A percentile compares a stretch with the other conserved stretches of the same genome.
Evolutionary conservation across 2,797 vertebrate genomes (phyloP).

Genomic region (Steatocranus sp.): DNA sequence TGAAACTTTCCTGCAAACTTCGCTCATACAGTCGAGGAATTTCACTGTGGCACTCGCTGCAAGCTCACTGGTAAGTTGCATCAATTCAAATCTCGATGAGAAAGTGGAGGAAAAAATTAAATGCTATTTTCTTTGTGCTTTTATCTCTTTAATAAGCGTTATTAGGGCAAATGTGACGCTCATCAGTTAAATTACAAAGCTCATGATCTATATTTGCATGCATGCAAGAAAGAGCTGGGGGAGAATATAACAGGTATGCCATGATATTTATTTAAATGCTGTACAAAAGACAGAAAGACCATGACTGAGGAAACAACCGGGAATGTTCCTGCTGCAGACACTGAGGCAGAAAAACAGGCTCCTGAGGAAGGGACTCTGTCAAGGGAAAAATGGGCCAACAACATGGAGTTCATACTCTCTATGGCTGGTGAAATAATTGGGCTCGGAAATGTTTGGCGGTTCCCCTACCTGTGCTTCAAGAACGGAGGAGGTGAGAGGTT

Average conservation of each 20-base stretch:
- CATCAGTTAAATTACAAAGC: not conserved
- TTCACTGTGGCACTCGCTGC: not conserved
- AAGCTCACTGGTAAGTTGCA: conserved; percentile 25
- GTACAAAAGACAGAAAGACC: not conserved
- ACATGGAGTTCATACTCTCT: conserved; percentile 85
- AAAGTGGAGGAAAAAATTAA: not conserved
- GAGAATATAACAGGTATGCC: not conserved
- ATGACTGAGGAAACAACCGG: conserved; percentile 51
- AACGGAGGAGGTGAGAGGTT: conserved; percentile 82
- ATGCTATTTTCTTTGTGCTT: not conserved
- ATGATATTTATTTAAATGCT: not conserved
- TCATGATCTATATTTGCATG: not conserved
- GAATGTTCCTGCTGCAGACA: not conserved
- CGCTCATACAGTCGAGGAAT: not conserved
- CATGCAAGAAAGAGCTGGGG: not conserved
- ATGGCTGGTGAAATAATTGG: conserved; percentile 91
- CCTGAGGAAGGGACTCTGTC: conserved; percentile 36
- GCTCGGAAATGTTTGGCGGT: conserved; percentile 86
- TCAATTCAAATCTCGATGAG: not conserved
- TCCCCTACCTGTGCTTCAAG: conserved; percentile 90
- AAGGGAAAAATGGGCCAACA: conserved; percentile 87
- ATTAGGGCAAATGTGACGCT: not conserved
- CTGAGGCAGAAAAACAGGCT: conserved; percentile 1
- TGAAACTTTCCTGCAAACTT: not conserved
- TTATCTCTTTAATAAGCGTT: not conserved